Percentiles rank a stretch among this genome's conserved stretches.
Conservation (phyloP, 2,797 vertebrate genomes). For the Mus spretus region DNA sequence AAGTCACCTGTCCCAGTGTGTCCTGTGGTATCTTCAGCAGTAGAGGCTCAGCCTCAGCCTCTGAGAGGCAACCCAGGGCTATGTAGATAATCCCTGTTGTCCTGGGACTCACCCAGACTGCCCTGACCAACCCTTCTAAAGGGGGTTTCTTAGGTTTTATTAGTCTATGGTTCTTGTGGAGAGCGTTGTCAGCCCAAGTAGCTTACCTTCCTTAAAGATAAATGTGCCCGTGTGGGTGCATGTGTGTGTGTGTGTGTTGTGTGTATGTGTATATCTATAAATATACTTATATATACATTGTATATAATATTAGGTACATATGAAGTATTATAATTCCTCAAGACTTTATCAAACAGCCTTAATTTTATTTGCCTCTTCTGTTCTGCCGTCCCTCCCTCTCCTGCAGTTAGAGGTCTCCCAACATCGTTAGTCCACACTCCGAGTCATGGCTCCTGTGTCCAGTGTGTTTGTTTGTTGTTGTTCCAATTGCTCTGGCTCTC, state of each 20-base stretch:
- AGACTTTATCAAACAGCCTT: neutral
- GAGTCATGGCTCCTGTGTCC: neutral
- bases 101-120: neutral
- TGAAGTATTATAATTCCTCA: neutral
- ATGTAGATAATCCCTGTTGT: neutral
- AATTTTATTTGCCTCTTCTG: no score
- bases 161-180: neutral
- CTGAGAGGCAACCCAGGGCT: neutral
- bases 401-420: neutral
- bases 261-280: neutral
- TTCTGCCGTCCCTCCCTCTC: neutral
- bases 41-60: neutral
- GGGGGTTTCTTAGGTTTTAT: neutral
- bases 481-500: neutral
- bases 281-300: neutral
- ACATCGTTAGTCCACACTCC: neutral
- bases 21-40: neutral
- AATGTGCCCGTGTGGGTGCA: no score
- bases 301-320: neutral
- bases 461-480: neutral
- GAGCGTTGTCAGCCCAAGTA: neutral
- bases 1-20: neutral
- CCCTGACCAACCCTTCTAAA: neutral
- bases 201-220: neutral
- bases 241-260: neutral